Percentiles rank a stretch among this genome's conserved stretches.
Evolutionary conservation across 2,113 vertebrate species (phyloP).

Genomic region (Callipepla squamata): DNA sequence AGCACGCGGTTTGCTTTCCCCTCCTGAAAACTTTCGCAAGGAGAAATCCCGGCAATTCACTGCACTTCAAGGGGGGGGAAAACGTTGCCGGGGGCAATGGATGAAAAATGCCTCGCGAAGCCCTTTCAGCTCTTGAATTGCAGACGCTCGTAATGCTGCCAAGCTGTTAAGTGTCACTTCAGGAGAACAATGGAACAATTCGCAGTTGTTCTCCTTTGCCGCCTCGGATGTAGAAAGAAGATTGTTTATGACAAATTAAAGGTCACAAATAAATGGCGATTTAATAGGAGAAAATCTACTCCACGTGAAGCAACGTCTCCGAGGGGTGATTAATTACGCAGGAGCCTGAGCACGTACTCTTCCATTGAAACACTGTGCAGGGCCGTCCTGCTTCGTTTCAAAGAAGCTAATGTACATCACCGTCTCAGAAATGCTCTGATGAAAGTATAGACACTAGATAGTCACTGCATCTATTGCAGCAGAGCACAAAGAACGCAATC

Average conservation of each 20-base stretch:
- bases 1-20: background rate
- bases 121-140: background rate
- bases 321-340: constrained; percentile 41
- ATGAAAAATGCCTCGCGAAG: background rate
- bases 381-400: background rate
- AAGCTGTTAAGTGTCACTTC: constrained; percentile 3
- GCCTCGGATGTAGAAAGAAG: background rate
- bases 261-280: constrained; percentile 23
- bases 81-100: background rate
- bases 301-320: background rate
- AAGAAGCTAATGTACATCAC: background rate
- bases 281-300: constrained; percentile 5
- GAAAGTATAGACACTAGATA: background rate
- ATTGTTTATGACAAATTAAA: constrained; percentile 23
- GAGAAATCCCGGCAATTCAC: background rate
- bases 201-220: background rate
- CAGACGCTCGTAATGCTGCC: background rate
- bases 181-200: constrained; percentile 14
- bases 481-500: background rate
- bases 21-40: background rate
- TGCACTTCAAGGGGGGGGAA: background rate
- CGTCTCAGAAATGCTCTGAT: background rate
- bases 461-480: background rate
- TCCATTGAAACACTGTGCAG: background rate
- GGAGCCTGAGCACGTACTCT: background rate